phyloP scores from a whole-genome alignment of 2,797 vertebrate species.

The Falco columbarius region DNA sequence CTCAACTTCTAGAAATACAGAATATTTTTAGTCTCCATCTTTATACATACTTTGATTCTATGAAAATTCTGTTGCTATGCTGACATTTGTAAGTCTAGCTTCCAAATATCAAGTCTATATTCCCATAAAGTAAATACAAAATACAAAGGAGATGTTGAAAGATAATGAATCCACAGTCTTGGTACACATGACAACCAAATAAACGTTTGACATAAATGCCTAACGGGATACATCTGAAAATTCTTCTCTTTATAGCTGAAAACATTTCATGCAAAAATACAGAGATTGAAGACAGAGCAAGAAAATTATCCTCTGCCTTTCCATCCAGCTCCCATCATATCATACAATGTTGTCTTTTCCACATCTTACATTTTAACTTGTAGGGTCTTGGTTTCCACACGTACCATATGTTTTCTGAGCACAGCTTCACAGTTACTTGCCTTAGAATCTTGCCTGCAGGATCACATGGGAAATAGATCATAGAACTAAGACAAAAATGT shows the following conservation, averaged over 20 bases:
- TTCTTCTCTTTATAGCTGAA: neutral
- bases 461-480: neutral
- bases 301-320: neutral
- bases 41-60: neutral
- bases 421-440: neutral
- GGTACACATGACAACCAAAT: neutral
- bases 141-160: neutral
- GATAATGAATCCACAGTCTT: neutral
- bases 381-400: neutral
- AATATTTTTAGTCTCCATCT: neutral
- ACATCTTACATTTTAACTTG: neutral
- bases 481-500: neutral
- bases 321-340: neutral
- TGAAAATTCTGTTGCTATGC: neutral
- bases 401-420: neutral
- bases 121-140: neutral
- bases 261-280: neutral
- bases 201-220: neutral
- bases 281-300: neutral
- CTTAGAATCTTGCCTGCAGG: neutral
- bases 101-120: neutral
- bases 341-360: neutral
- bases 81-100: neutral
- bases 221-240: neutral
- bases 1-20: neutral